Base-by-base conservation (phyloP, 2,797 vertebrate genomes). In the Gephyroberyx darwinii region DNA sequence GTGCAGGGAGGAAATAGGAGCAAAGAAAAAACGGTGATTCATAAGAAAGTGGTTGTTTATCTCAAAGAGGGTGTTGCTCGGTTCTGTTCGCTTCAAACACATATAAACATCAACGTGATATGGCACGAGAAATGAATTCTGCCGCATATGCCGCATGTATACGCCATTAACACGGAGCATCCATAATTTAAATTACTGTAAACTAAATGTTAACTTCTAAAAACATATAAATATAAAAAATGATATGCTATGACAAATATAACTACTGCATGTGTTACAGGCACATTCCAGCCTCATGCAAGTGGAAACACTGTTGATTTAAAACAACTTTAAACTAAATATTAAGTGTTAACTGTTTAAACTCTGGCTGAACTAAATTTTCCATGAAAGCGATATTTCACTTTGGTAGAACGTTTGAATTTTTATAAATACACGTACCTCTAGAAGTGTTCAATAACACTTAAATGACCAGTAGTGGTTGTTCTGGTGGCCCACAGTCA, bases 1-100 rank as follows among this genome's bases (percentile, higher is more conserved):
- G 71, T 66, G 57, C 69, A 78, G 52, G 69, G 56, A 71, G 71
- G 68, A 80, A 74, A 66, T 2, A 35, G 35, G 54, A 73, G 62
- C 22, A 33, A 10, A 80, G 50, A 43, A 43, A 65, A 63, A 64
- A 63, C 60, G 1, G n/a, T 43, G 37, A 33, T 72, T 72, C 64
- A 61, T 59, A 41, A 64, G 37, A 58, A 70, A 60, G 3, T 8
- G 8, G 35, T 2, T 37, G 31, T 73, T 70, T 66, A 69, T 58
- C 52, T 69, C 8, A 45, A 26, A 41, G 12, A 14, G 19, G 48
- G 2, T 8, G 45, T 20, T 50, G 17, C 30, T 12, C 37, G 6
- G 31, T 33, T 33, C 17, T 26, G 22, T 19, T 59, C 26, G 8
- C 17, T 39, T 61, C 22, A 77, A 41, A 63, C 54, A 48, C 56